phyloP scores from a whole-genome alignment of 2,113 vertebrate genomes.

The Echinops telfairi region DNA sequence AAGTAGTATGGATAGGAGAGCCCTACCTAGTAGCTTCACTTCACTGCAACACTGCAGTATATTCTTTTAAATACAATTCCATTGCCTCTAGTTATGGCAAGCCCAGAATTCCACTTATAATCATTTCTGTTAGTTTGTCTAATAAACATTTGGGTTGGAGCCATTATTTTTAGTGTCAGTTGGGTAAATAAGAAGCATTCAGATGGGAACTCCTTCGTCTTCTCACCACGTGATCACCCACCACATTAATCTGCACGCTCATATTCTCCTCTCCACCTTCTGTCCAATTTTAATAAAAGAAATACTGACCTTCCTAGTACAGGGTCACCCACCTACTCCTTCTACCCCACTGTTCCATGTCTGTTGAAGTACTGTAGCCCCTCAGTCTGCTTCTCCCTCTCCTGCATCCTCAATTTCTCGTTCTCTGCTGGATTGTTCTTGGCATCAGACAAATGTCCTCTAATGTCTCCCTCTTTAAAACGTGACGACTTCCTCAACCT shows the following conservation, averaged over 20 bases:
- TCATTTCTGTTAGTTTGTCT: not conserved
- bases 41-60: not conserved
- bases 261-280: not conserved
- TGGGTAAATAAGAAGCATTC: constrained; percentile 1
- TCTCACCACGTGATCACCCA: not conserved
- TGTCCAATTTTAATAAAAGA: not conserved
- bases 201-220: not conserved
- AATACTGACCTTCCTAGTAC: not conserved
- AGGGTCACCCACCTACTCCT: not conserved
- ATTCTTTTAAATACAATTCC: not conserved
- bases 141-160: not conserved
- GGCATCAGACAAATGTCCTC: not conserved
- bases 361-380: not conserved
- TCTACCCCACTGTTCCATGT: not conserved
- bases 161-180: not conserved
- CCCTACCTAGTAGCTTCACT: too few relatives aligned
- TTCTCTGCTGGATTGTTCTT: not conserved
- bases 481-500: not conserved
- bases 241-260: not conserved
- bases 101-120: not conserved
- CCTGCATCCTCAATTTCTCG: not conserved
- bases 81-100: not conserved
- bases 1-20: too few relatives aligned
- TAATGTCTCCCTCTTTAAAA: not conserved
- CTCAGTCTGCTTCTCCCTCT: not conserved